Conservation (phyloP, 1,140 invertebrate genomes). For the Steinernema khuongi region DNA sequence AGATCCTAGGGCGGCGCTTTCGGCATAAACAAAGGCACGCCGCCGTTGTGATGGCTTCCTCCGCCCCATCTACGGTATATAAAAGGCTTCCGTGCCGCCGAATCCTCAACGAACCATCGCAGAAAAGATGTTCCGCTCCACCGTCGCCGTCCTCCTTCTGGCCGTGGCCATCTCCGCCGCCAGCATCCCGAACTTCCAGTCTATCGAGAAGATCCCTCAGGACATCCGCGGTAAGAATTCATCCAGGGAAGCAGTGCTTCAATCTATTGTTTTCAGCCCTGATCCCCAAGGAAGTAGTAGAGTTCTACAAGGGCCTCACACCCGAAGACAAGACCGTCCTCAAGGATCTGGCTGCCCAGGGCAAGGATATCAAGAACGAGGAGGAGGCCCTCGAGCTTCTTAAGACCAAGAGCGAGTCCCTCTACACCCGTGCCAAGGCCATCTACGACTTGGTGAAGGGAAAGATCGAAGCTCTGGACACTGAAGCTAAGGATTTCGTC, state of each 20-base stretch:
- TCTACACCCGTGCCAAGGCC: slow-evolving; percentile 29
- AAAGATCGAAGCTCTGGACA: slow-evolving; percentile 28
- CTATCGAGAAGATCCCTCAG: not conserved
- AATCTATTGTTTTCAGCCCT: not conserved
- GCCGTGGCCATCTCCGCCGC: not conserved
- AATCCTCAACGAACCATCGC: not conserved
- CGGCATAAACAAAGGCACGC: not conserved
- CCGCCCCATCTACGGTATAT: slow-evolving; percentile 10
- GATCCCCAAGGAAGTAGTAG: not conserved
- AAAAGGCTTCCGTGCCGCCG: not conserved
- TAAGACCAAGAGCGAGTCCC: slow-evolving; percentile 34
- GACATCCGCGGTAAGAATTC: not conserved
- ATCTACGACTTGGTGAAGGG: slow-evolving; percentile 27
- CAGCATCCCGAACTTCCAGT: not conserved
- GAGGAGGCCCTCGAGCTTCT: slow-evolving; percentile 32
- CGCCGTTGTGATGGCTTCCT: not conserved
- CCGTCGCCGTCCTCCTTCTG: not conserved
- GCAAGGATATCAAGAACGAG: slow-evolving; percentile 17
- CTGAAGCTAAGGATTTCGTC: slow-evolving; percentile 29
- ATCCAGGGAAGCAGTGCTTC: not conserved
- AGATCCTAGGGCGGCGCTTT: not conserved
- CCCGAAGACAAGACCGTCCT: not conserved
- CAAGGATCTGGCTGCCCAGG: not conserved
- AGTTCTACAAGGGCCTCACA: slow-evolving; percentile 8
- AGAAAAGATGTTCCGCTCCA: slow-evolving; percentile 1